These are phyloP conservation scores for Pheosia gnoma DNA, from an alignment of 2,888 invertebrate genomes.

Conservation along the genomic window DNA sequence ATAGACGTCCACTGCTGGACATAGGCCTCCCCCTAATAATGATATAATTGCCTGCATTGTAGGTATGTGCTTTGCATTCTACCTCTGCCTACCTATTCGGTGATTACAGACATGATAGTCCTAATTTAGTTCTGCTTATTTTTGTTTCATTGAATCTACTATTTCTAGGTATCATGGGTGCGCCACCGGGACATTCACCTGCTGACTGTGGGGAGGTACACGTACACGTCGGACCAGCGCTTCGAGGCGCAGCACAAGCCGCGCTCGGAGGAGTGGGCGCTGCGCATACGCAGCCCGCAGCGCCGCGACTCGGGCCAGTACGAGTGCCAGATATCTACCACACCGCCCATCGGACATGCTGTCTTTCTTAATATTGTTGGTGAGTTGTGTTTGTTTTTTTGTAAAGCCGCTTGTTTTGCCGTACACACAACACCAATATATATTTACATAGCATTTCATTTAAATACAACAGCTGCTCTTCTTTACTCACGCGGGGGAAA, in stretches of 20 bases:
- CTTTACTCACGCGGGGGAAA: too few species aligned
- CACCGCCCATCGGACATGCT: constrained; percentile 93
- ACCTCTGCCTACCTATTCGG: too few species aligned
- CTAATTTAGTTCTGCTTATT: too few species aligned
- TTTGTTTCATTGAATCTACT: constrained; percentile 13
- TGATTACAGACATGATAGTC: too few species aligned
- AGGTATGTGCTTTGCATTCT: too few species aligned
- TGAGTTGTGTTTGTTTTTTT: constrained; percentile 73
- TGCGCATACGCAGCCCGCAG: constrained; percentile 86
- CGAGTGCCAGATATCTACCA: constrained; percentile 96
- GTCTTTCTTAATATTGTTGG: constrained; percentile 93
- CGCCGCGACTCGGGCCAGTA: constrained; percentile 94
- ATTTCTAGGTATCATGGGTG: constrained; percentile 94
- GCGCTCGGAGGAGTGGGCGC: constrained; percentile 94
- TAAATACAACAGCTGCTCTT: too few species aligned
- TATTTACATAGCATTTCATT: too few species aligned
- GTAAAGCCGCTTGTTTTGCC: too few species aligned
- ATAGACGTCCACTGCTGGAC: too few species aligned
- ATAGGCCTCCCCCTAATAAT: too few species aligned
- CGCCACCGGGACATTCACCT: constrained; percentile 95
- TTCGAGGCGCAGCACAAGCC: constrained; percentile 93
- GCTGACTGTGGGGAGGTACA: constrained; percentile 94
- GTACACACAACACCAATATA: too few species aligned
- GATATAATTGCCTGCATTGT: too few species aligned
- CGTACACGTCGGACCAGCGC: constrained; percentile 92